These are phyloP conservation scores for Leptodactylus fallax DNA, from an alignment of 2,797 vertebrate species.

Conservation along the genomic window DNA sequence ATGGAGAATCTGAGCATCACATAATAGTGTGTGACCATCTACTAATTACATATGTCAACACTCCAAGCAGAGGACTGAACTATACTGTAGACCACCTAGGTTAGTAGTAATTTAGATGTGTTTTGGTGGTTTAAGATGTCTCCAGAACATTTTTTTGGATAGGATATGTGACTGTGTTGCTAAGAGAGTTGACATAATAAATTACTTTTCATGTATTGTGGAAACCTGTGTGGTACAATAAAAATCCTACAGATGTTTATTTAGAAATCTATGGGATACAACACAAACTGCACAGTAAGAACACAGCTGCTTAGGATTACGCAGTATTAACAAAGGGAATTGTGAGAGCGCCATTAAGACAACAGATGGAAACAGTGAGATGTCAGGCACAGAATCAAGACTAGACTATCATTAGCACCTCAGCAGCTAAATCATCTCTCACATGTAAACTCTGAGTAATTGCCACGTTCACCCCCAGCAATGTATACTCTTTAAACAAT, in stretches of 20 bases:
- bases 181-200: too few species aligned
- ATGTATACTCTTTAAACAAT: neutral
- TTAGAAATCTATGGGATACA: neutral
- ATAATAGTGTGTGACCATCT: too few species aligned
- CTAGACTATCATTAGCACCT: neutral
- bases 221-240: too few species aligned
- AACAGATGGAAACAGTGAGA: conserved; percentile 24
- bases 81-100: too few species aligned
- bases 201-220: neutral
- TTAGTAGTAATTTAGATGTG: too few species aligned
- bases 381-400: neutral
- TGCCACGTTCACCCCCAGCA: neutral
- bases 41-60: too few species aligned
- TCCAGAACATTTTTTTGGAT: too few species aligned
- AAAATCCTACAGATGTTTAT: too few species aligned
- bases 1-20: too few species aligned
- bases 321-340: conserved; percentile 12
- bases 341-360: neutral
- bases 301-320: neutral
- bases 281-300: neutral
- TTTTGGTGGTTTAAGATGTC: too few species aligned
- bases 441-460: neutral
- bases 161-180: too few species aligned
- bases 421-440: neutral
- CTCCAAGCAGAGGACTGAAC: too few species aligned